Evolutionary conservation across 2,113 vertebrate species (phyloP), one percentile per base, ranked within the genome.

Genomic region (Castor canadensis): DNA sequence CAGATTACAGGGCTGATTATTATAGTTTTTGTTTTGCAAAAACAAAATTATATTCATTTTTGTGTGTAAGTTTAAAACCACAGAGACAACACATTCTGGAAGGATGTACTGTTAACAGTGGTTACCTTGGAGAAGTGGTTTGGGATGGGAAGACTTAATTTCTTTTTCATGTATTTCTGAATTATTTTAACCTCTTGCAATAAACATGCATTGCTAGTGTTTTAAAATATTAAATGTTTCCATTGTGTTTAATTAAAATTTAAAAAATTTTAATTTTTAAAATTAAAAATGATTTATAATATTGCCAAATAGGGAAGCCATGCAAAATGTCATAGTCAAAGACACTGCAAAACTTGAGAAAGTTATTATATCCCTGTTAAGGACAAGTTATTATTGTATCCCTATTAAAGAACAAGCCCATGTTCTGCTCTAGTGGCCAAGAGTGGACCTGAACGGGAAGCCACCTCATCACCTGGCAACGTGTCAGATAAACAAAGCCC

Each of bases 41-140:
- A 86, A 43, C 40, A 35, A 84, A 92, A 72, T 52, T 45, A 38
- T 52, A 66, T n/a, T 40, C 16, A 17, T 66, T 56, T 40, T 72
- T 73, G 9, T 90, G 73, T 26, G 32, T 66, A 89, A 95, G 24
- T 22, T 66, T 92, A 89, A 95, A 92, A 76, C 32, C 80, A 3
- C 35, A 89, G 40, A 76, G 58, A 56, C 88, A 93, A 47, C 3
- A 16, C 64, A 56, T 35, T 66, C 64, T 28, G 22, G 54, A 95
- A 26, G 15, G 13, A 20, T 54, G 54, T 13, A 83, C 19, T 43
- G 3, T 35, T 49, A 30, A 28, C 1, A 43, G 47, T 12, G 9
- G 9, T 47, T 58, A n/a, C n/a, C 71, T 60, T 20, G 71, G 32
- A 95, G 52, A 84, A 81, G 40, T 12, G 22, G 9, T 9, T 76